phyloP scores from a whole-genome alignment of 2,888 invertebrate genomes.

The Nycteola revayana region DNA sequence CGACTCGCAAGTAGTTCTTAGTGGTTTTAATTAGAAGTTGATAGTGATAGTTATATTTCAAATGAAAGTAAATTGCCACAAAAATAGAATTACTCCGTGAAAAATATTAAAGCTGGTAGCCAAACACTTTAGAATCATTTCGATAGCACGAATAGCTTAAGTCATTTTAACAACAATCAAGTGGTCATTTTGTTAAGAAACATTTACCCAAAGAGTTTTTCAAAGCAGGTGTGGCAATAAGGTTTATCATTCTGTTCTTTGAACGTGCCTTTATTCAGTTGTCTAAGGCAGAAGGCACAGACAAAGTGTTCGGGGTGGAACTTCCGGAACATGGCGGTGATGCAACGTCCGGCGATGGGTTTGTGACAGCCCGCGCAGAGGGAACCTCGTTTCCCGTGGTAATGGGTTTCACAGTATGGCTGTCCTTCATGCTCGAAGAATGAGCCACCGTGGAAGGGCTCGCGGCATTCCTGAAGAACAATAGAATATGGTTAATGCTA shows the following conservation, averaged over 20 bases:
- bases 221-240: conserved; percentile 98
- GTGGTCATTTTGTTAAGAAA: too few species aligned
- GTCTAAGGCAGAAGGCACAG: conserved; percentile 99
- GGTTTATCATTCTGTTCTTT: conserved; percentile 99
- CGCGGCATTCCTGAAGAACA: conserved; percentile 93
- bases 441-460: conserved; percentile 97
- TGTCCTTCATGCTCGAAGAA: conserved; percentile 99
- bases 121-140: too few species aligned
- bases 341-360: conserved; percentile 98
- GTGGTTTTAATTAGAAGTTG: too few species aligned
- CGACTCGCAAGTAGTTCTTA: too few species aligned
- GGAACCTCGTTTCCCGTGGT: conserved; percentile 98
- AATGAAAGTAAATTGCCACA: too few species aligned
- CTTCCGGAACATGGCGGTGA: conserved; percentile 99
- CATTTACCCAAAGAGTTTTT: conserved; percentile 94
- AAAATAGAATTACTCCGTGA: too few species aligned
- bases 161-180: too few species aligned
- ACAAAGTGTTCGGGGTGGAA: conserved; percentile 99
- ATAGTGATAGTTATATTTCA: too few species aligned
- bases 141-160: too few species aligned
- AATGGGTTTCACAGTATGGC: conserved; percentile 99
- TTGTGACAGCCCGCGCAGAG: conserved; percentile 99
- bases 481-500: neutral
- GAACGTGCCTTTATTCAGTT: conserved; percentile 99
- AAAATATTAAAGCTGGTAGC: too few species aligned